Percentiles rank a stretch among this genome's conserved stretches.
Conservation (phyloP, 2,797 vertebrate species). For the Cryptoblepharus egeriae region DNA sequence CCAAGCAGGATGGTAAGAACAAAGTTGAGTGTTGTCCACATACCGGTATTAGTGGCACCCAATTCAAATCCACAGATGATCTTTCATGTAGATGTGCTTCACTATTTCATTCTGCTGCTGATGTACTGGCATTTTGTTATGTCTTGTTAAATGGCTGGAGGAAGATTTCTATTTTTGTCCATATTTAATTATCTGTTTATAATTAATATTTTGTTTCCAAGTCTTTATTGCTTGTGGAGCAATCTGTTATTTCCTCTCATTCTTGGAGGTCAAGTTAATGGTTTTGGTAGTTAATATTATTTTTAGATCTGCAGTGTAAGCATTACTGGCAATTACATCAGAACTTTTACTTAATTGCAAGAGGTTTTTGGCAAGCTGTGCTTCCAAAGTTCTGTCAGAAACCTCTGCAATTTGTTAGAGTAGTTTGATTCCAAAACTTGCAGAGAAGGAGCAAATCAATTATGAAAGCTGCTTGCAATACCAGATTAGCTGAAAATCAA, state of each 20-base stretch:
- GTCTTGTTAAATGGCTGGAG: slow-evolving; percentile 1
- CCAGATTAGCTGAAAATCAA: not conserved
- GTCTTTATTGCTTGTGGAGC: not conserved
- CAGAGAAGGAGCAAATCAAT: not conserved
- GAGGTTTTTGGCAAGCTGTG: slow-evolving; percentile 6
- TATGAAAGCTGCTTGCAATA: not conserved
- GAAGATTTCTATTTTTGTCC: not conserved
- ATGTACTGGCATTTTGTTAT: not conserved
- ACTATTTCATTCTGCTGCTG: not conserved
- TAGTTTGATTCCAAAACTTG: slow-evolving; percentile 9
- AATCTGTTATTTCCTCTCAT: slow-evolving; percentile 12
- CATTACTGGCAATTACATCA: slow-evolving; percentile 13
- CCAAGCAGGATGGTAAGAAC: too few relatives aligned
- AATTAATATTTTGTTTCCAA: not conserved
- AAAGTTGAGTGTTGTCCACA: too few relatives aligned
- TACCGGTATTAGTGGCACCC: too few relatives aligned
- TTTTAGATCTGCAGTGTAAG: slow-evolving; percentile 36
- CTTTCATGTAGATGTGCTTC: rapidly evolving
- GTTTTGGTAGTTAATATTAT: not conserved
- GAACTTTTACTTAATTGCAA: not conserved
- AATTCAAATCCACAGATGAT: too few relatives aligned
- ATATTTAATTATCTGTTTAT: not conserved
- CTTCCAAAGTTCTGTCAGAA: slow-evolving; percentile 35
- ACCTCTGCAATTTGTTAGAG: slow-evolving; percentile 31
- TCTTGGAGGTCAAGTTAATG: not conserved